A percentile compares a stretch with the other conserved stretches of the same genome.
Conservation (phyloP, 2,113 vertebrate species). For the Asarcornis scutulata region DNA sequence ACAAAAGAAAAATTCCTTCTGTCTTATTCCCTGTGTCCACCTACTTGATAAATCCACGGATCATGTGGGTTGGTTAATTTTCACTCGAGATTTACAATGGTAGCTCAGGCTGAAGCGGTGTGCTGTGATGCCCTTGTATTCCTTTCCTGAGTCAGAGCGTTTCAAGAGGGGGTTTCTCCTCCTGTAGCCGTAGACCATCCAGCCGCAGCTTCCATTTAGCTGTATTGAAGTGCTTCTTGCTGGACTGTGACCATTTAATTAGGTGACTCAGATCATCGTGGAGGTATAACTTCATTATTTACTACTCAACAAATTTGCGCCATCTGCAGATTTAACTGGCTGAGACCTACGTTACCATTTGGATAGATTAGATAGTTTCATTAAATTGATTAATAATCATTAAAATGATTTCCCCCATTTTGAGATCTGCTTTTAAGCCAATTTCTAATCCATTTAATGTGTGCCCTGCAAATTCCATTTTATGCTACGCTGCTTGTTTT, state of each 20-base stretch:
- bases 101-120: background rate
- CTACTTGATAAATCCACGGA: background rate
- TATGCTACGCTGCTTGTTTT: background rate
- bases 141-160: background rate
- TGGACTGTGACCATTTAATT: background rate
- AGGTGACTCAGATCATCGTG: background rate
- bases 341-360: background rate
- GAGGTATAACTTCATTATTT: background rate
- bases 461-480: background rate
- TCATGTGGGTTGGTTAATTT: rapidly evolving
- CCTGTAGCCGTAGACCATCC: background rate
- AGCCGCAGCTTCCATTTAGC: background rate
- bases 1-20: background rate
- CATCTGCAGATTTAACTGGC: background rate
- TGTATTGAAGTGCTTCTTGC: background rate
- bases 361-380: background rate
- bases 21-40: background rate
- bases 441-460: background rate
- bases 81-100: background rate
- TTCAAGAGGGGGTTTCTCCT: background rate
- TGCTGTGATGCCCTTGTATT: background rate
- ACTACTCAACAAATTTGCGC: background rate
- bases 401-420: background rate
- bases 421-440: background rate
- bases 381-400: background rate